Evolutionary conservation across 2,797 vertebrate species (phyloP).

Genomic region (Lithobates sylvaticus): DNA sequence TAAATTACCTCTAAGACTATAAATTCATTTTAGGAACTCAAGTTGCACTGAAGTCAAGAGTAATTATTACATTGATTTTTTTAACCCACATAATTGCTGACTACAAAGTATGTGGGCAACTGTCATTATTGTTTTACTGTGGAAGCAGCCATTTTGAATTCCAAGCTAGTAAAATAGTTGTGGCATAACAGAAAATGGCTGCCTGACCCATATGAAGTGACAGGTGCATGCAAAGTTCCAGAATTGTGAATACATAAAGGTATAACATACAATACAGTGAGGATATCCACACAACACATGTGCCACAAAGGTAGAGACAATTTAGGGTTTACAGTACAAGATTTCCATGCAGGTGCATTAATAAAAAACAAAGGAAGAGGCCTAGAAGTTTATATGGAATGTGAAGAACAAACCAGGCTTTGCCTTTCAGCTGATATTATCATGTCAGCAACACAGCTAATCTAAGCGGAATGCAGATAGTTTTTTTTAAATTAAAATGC

Average conservation of each 20-base stretch:
- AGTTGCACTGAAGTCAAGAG: too few relatives aligned
- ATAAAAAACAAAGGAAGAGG: constrained; percentile 8
- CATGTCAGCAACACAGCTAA: constrained; percentile 53
- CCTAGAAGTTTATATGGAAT: constrained; percentile 10
- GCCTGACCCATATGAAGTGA: background rate
- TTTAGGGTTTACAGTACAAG: background rate
- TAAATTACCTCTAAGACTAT: background rate
- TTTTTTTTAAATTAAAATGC: constrained; percentile 48
- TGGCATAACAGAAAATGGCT: background rate
- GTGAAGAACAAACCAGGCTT: constrained; percentile 5
- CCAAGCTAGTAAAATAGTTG: background rate
- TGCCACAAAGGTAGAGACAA: background rate
- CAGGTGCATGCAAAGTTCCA: background rate
- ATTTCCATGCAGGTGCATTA: constrained; percentile 41
- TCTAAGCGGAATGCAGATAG: constrained; percentile 37
- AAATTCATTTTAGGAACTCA: too few relatives aligned
- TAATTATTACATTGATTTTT: background rate
- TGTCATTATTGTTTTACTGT: background rate
- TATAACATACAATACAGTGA: constrained; percentile 25
- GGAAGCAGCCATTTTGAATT: background rate
- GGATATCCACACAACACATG: background rate
- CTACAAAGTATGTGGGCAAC: background rate
- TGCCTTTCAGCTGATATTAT: constrained; percentile 15
- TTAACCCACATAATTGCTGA: background rate
- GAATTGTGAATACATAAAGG: background rate